Conservation (phyloP, 2,888 invertebrate genomes). For the Melieria omissa region DNA sequence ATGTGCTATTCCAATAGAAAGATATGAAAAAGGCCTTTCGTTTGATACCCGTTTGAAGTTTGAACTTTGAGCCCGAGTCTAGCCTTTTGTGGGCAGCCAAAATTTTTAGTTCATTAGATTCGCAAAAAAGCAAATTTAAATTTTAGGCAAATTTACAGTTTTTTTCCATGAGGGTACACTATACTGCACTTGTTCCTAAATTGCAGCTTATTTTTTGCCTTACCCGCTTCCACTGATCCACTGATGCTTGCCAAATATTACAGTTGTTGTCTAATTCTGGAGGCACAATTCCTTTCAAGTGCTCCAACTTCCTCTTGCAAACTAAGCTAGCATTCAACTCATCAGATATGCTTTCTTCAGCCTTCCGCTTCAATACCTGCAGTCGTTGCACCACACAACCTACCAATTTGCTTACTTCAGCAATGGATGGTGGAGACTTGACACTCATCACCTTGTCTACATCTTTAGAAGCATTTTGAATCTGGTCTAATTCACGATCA, state of each 20-base stretch:
- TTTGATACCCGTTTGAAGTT: no score
- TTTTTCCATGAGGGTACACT: no score
- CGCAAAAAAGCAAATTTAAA: no score
- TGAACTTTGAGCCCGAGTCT: no score
- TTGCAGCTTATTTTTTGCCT: slow-evolving; percentile 29
- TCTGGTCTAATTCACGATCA: slow-evolving; percentile 92
- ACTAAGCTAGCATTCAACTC: slow-evolving; percentile 91
- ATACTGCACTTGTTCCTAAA: no score
- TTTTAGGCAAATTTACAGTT: no score
- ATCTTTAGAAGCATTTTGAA: slow-evolving; percentile 79
- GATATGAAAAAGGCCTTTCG: no score
- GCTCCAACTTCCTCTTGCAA: slow-evolving; percentile 92
- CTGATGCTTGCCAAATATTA: slow-evolving; percentile 62
- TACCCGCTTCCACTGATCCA: slow-evolving; percentile 65
- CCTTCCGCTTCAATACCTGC: slow-evolving; percentile 91
- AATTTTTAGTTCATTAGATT: no score
- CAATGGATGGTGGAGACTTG: slow-evolving; percentile 67
- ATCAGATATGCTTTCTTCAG: slow-evolving; percentile 92
- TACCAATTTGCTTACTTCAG: slow-evolving; percentile 82
- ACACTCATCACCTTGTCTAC: slow-evolving; percentile 69
- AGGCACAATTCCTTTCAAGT: slow-evolving; percentile 72
- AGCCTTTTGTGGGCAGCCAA: no score
- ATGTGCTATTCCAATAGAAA: no score
- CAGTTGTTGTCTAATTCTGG: slow-evolving; percentile 52
- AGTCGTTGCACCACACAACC: slow-evolving; percentile 92